Conservation (phyloP, 2,797 vertebrate genomes). For the Ctenochaetus hawaiiensis region DNA sequence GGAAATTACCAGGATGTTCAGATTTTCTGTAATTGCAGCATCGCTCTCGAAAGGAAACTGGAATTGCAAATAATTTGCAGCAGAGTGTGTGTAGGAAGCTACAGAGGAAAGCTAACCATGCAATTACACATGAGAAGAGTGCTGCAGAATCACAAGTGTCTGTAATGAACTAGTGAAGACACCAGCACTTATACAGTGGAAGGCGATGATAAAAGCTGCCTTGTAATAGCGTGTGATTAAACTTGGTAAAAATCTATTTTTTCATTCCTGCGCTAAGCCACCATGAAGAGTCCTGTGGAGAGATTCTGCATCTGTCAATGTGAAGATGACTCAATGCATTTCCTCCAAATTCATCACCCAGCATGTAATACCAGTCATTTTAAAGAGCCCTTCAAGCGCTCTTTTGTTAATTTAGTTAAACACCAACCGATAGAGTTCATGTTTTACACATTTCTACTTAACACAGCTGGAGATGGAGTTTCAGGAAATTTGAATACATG, state of each 20-base stretch:
- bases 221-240: constrained; percentile 78
- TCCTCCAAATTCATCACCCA: constrained; percentile 65
- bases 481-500: constrained; percentile 76
- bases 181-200: constrained; percentile 65
- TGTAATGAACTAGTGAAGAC: constrained; percentile 81
- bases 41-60: constrained; percentile 76
- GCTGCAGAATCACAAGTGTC: constrained; percentile 76
- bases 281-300: constrained; percentile 73
- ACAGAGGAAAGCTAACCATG: constrained; percentile 73
- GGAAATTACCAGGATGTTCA: constrained; percentile 71
- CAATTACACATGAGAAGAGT: constrained; percentile 81
- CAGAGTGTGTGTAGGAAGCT: constrained; percentile 79
- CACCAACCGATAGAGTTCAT: constrained; percentile 69
- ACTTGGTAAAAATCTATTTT: constrained; percentile 73
- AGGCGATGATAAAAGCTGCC: constrained; percentile 69
- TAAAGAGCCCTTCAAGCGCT: constrained; percentile 75
- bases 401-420: constrained; percentile 84
- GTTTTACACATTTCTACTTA: constrained; percentile 76
- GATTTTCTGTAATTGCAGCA: constrained; percentile 81
- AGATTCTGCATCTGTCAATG: constrained; percentile 66
- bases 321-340: constrained; percentile 74
- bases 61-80: constrained; percentile 81
- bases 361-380: constrained; percentile 50
- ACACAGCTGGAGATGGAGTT: constrained; percentile 66
- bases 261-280: constrained; percentile 60